Conservation (phyloP, 2,797 vertebrate genomes). For the Oryzias sinensis region DNA sequence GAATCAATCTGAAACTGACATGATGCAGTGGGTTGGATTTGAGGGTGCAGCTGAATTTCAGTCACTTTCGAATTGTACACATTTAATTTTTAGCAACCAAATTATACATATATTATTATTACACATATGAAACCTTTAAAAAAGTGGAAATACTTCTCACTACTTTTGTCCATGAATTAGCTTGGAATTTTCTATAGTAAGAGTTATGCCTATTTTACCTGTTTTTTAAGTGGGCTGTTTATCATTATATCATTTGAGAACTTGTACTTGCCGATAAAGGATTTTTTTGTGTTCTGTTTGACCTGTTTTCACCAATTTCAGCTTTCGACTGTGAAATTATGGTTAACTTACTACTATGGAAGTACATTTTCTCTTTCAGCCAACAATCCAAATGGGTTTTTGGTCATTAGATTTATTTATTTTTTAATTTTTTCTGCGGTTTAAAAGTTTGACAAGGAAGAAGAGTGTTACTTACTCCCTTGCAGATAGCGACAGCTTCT, state of each 20-base stretch:
- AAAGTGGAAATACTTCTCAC: no score
- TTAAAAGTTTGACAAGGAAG: not conserved
- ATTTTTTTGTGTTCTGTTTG: no score
- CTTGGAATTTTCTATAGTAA: not conserved
- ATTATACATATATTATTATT: no score
- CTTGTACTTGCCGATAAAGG: no score
- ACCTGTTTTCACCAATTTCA: not conserved
- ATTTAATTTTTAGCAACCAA: no score
- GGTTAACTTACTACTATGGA: not conserved
- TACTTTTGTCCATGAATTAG: not conserved
- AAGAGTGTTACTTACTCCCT: constrained; percentile 79
- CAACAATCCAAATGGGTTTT: not conserved
- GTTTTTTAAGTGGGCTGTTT: not conserved
- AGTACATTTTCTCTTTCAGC: constrained; percentile 2
- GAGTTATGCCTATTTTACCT: not conserved
- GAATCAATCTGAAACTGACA: no score
- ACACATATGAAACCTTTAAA: no score
- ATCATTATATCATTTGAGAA: no score
- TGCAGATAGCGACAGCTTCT: constrained; percentile 90
- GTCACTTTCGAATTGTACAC: no score
- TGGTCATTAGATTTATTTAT: no score
- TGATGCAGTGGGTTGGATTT: no score
- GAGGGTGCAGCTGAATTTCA: no score
- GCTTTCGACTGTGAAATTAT: not conserved
- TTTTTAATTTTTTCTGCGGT: constrained; percentile 6